Percentiles rank a stretch among this genome's conserved stretches.
These are phyloP conservation scores for Zeugodacus cucurbitae DNA, from an alignment of 1,140 invertebrate species.

Conservation along the genomic window DNA sequence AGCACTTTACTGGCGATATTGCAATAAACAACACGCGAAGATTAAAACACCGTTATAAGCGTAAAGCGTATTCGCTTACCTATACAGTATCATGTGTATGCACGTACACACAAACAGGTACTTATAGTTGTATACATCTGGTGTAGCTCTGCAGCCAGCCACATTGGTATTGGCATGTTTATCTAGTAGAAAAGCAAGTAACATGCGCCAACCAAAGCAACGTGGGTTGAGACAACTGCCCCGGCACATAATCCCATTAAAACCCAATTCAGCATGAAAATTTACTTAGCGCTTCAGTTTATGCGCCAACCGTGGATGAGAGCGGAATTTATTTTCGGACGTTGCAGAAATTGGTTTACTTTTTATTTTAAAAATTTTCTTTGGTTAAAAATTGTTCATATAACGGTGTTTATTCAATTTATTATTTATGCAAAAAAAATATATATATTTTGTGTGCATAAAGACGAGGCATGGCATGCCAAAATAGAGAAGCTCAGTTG, in stretches of 20 bases:
- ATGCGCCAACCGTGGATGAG: background rate
- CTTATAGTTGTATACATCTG: background rate
- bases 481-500: too few species aligned
- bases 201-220: background rate
- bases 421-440: background rate
- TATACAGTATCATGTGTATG: background rate
- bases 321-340: background rate
- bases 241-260: background rate
- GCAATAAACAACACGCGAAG: background rate
- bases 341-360: background rate
- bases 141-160: background rate
- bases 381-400: background rate
- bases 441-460: background rate
- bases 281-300: conserved; percentile 22
- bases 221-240: background rate
- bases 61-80: background rate
- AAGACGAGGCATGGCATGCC: too few species aligned
- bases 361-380: background rate
- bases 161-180: background rate
- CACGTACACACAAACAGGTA: background rate
- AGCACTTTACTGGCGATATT: background rate
- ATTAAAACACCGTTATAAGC: background rate
- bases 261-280: conserved; percentile 22
- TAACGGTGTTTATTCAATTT: background rate
- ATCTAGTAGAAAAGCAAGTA: background rate